phyloP scores from a whole-genome alignment of 2,888 invertebrate genomes.

The Stenodema calcarata region DNA sequence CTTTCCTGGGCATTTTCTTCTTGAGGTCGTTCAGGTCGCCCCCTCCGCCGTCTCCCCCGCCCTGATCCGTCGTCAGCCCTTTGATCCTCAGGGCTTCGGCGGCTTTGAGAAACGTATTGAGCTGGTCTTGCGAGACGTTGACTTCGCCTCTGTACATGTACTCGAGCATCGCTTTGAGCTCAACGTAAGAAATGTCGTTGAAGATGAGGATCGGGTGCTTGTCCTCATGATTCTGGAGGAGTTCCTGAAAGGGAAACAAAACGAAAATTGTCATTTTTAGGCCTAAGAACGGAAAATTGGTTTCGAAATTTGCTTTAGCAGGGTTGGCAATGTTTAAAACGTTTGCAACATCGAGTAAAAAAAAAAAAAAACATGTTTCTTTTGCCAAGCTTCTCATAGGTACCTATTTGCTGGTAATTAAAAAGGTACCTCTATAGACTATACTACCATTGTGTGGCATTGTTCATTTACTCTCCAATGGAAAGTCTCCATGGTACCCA shows the following conservation, averaged over 20 bases:
- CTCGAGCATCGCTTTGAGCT: conserved; percentile 90
- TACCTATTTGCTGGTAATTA: too few relatives aligned
- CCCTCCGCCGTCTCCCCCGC: conserved; percentile 49
- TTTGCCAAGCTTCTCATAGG: too few relatives aligned
- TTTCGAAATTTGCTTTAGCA: too few relatives aligned
- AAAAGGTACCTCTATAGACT: too few relatives aligned
- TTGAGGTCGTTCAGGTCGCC: conserved; percentile 32
- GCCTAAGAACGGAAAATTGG: too few relatives aligned
- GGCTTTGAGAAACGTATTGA: conserved; percentile 72
- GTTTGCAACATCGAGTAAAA: too few relatives aligned
- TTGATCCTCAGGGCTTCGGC: conserved; percentile 53
- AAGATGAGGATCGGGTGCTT: conserved; percentile 86
- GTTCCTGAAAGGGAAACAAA: conserved; percentile 42
- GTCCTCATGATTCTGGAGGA: conserved; percentile 51
- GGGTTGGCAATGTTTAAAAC: too few relatives aligned
- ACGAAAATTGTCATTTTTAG: neutral
- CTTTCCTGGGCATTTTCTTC: conserved; percentile 31
- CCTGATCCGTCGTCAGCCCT: conserved; percentile 53
- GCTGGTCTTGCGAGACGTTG: conserved; percentile 89
- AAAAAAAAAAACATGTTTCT: too few relatives aligned
- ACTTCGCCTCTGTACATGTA: conserved; percentile 94
- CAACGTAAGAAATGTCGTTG: conserved; percentile 90
- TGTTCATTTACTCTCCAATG: too few relatives aligned
- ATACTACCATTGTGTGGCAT: too few relatives aligned
- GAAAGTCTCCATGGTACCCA: too few relatives aligned